Evolutionary conservation across 2,888 invertebrate genomes (phyloP).

Genomic region (Phortica okadai): DNA sequence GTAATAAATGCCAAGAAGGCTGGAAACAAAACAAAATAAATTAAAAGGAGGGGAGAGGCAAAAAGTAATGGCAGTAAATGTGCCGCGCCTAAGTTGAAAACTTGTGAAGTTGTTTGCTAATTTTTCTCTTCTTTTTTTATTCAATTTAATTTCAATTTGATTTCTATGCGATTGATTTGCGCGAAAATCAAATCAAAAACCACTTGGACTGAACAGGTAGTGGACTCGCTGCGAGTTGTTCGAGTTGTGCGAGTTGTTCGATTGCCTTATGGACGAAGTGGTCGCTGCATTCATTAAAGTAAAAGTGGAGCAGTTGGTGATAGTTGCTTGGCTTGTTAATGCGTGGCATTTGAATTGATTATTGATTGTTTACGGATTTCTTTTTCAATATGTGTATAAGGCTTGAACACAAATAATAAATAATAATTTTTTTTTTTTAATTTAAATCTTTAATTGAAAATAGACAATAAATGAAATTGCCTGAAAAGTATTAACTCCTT

Average conservation of each 20-base stretch:
- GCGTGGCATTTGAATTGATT: constrained; percentile 41
- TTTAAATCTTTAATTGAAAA: too few species aligned
- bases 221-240: constrained; percentile 31
- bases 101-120: neutral
- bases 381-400: constrained; percentile 2
- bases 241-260: constrained; percentile 38
- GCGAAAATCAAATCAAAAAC: constrained; percentile 8
- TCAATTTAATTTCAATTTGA: constrained; percentile 5
- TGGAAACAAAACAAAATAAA: neutral
- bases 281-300: constrained; percentile 36
- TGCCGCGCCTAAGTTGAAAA: constrained; percentile 24
- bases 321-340: constrained; percentile 62
- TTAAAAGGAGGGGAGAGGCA: neutral
- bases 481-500: too few species aligned
- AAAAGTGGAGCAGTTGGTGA: constrained; percentile 64
- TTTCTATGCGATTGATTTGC: neutral
- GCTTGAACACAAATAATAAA: too few species aligned
- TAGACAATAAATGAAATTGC: too few species aligned
- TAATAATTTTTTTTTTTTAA: too few species aligned
- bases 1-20: neutral
- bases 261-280: constrained; percentile 36
- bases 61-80: constrained; percentile 5
- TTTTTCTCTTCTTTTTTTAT: neutral
- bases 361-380: constrained; percentile 23
- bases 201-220: neutral